These are phyloP conservation scores for Oscheius sp. DNA, from an alignment of 2,888 invertebrate species.

Conservation along the genomic window DNA sequence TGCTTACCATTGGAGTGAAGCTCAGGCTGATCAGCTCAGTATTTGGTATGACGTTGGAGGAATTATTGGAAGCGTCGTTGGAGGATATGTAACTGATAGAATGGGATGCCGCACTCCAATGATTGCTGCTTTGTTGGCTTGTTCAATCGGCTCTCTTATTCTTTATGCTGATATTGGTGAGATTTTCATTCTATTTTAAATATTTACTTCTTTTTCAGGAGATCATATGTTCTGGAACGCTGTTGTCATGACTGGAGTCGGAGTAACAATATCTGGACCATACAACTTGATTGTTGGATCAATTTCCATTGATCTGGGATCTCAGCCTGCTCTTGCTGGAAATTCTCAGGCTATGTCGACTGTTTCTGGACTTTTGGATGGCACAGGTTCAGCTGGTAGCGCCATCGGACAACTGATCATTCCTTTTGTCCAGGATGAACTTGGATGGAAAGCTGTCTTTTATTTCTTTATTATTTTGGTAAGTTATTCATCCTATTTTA, in stretches of 20 bases:
- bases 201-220: conserved; percentile 19
- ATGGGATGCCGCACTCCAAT: conserved; percentile 66
- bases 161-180: conserved; percentile 57
- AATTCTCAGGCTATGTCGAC: conserved; percentile 73
- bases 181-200: not conserved
- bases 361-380: conserved; percentile 74
- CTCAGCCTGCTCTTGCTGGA: conserved; percentile 70
- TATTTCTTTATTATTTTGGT: conserved; percentile 73
- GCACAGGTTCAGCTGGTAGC: conserved; percentile 74
- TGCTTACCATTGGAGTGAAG: conserved; percentile 56
- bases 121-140: conserved; percentile 64
- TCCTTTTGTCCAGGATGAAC: conserved; percentile 70
- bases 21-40: conserved; percentile 72
- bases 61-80: conserved; percentile 71
- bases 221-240: conserved; percentile 69
- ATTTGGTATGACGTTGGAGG: conserved; percentile 74
- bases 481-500: conserved; percentile 79
- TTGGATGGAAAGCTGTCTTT: conserved; percentile 72
- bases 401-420: conserved; percentile 73
- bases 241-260: conserved; percentile 72
- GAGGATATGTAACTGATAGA: conserved; percentile 66
- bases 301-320: conserved; percentile 73
- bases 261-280: conserved; percentile 73
- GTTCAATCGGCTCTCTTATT: conserved; percentile 61
- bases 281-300: conserved; percentile 74